These are phyloP conservation scores for Hypercompe scribonia DNA, from an alignment of 2,888 invertebrate species.

Conservation along the genomic window DNA sequence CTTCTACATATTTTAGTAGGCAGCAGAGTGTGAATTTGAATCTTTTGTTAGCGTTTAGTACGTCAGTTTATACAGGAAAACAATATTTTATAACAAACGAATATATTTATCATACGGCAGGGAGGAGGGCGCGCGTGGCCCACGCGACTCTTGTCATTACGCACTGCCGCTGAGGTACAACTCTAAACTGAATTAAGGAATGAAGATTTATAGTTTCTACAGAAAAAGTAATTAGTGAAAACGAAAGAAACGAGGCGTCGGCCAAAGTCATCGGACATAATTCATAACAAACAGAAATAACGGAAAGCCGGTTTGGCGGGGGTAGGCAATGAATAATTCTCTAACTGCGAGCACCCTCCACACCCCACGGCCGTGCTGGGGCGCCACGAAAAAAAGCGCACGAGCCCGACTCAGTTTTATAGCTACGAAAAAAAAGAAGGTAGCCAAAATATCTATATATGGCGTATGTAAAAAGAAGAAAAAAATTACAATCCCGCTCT, in stretches of 20 bases:
- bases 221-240: slow-evolving; percentile 84
- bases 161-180: slow-evolving; percentile 25
- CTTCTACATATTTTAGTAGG: slow-evolving; percentile 86
- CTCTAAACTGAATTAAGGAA: slow-evolving; percentile 52
- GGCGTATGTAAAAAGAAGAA: slow-evolving; percentile 79
- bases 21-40: slow-evolving; percentile 86
- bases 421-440: slow-evolving; percentile 84
- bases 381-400: slow-evolving; percentile 84
- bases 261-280: slow-evolving; percentile 85
- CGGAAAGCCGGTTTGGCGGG: slow-evolving; percentile 84
- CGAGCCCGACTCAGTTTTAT: slow-evolving; percentile 83
- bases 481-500: slow-evolving; percentile 83
- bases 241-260: slow-evolving; percentile 81
- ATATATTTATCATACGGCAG: slow-evolving; percentile 49
- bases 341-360: slow-evolving; percentile 84
- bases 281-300: slow-evolving; percentile 87
- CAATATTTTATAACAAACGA: slow-evolving; percentile 69
- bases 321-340: slow-evolving; percentile 87
- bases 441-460: slow-evolving; percentile 85
- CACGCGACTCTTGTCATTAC: slow-evolving; percentile 44
- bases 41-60: slow-evolving; percentile 85
- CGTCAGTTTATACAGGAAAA: slow-evolving; percentile 73
- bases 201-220: slow-evolving; percentile 78
- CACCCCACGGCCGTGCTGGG: slow-evolving; percentile 64
- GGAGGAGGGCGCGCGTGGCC: slow-evolving; percentile 17